These are phyloP conservation scores for Eustalomyia histrio DNA, from an alignment of 2,888 invertebrate genomes.

Conservation along the genomic window DNA sequence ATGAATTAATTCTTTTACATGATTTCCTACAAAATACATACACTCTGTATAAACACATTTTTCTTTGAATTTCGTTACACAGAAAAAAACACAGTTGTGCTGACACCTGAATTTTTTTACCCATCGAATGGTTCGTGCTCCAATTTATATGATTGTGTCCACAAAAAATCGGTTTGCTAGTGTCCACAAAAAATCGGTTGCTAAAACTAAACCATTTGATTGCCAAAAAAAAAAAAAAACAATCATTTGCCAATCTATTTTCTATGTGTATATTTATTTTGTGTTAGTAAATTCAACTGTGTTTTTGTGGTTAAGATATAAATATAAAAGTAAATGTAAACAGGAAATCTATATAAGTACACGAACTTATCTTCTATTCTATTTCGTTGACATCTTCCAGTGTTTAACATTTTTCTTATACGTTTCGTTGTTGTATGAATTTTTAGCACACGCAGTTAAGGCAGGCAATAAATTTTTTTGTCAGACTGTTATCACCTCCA, in stretches of 20 bases:
- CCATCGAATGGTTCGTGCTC: too few relatives aligned
- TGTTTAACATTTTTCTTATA: constrained; percentile 14
- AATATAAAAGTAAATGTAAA: constrained; percentile 7
- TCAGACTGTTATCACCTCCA: constrained; percentile 39
- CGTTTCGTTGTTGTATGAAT: background rate
- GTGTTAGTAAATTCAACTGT: constrained; percentile 25
- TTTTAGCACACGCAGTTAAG: background rate
- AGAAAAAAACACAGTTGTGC: too few relatives aligned
- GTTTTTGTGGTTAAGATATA: constrained; percentile 27
- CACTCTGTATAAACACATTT: background rate
- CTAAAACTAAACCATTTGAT: too few relatives aligned
- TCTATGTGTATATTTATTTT: background rate
- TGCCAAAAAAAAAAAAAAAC: too few relatives aligned
- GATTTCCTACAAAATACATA: background rate
- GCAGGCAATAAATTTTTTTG: constrained; percentile 52
- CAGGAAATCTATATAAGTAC: constrained; percentile 35
- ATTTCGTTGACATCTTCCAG: constrained; percentile 28
- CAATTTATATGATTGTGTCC: too few relatives aligned
- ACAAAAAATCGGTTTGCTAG: too few relatives aligned
- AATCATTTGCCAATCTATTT: too few relatives aligned
- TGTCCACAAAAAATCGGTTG: too few relatives aligned
- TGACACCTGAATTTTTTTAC: too few relatives aligned
- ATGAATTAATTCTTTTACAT: constrained; percentile 1
- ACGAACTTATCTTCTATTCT: constrained; percentile 22
- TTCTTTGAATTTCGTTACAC: background rate